Evolutionary conservation across 2,113 vertebrate species (phyloP).

Genomic region (Hydrolagus affinis): DNA sequence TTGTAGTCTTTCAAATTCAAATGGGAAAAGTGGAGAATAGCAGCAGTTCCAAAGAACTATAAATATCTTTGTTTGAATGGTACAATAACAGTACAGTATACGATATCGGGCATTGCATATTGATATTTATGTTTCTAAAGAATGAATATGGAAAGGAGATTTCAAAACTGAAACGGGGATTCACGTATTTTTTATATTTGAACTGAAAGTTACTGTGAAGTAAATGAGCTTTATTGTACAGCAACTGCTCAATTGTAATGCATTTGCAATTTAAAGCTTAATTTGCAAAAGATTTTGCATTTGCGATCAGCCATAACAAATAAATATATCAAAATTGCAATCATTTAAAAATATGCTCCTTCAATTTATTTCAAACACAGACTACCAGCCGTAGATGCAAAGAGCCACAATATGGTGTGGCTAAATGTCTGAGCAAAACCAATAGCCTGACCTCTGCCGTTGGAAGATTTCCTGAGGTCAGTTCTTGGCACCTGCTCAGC

Average conservation of each 20-base stretch:
- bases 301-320: background rate
- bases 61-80: background rate
- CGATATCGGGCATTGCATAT: constrained; percentile 14
- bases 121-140: background rate
- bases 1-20: constrained; percentile 8
- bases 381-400: background rate
- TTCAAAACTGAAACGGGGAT: background rate
- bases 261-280: background rate
- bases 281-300: background rate
- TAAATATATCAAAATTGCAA: background rate
- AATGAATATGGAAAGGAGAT: background rate
- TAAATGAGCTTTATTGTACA: background rate
- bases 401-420: background rate
- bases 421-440: background rate
- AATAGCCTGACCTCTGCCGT: background rate
- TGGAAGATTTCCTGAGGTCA: background rate
- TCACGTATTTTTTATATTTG: background rate
- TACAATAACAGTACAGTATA: background rate
- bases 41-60: background rate
- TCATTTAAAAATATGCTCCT: background rate
- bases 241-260: background rate
- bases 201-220: background rate
- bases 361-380: background rate
- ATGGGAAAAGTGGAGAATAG: background rate
- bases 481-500: background rate